phyloP scores from a whole-genome alignment of 2,113 vertebrate genomes.

The Rhabdomys dilectus region DNA sequence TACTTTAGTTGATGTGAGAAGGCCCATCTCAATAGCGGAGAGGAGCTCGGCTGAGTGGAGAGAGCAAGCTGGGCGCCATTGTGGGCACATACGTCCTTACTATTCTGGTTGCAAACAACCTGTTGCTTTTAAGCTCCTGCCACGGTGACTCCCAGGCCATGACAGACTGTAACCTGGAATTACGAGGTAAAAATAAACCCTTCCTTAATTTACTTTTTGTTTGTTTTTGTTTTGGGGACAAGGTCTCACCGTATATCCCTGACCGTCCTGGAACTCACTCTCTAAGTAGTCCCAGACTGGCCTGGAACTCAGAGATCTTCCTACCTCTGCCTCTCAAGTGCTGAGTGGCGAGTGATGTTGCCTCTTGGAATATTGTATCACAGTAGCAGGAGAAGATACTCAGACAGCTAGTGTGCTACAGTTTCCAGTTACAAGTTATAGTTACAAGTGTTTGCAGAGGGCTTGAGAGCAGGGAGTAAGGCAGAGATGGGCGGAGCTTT shows the following conservation, averaged over 20 bases:
- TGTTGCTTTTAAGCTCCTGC: too few relatives aligned
- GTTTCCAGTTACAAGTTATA: not conserved
- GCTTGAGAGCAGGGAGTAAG: not conserved
- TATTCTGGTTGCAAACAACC: not conserved
- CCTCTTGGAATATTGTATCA: not conserved
- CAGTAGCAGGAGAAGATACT: not conserved
- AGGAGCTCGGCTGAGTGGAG: not conserved
- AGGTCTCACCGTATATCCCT: not conserved
- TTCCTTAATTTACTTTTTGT: not conserved
- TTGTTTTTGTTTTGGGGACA: not conserved
- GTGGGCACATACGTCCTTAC: fast-evolving
- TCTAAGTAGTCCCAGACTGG: not conserved
- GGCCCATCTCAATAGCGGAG: not conserved
- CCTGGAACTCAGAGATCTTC: not conserved
- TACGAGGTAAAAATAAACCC: not conserved
- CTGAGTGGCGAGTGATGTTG: not conserved
- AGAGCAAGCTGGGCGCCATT: not conserved
- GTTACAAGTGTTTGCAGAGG: not conserved
- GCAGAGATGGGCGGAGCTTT: not conserved
- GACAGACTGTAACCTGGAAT: not conserved
- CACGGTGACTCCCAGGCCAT: not conserved
- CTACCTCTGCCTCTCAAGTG: not conserved
- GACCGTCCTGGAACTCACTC: not conserved
- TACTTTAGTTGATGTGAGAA: not conserved
- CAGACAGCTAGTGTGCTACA: not conserved